Percentiles rank a stretch among this genome's conserved stretches.
Evolutionary conservation across 1,140 invertebrate genomes (phyloP).

Genomic region (Drosophila ironensis): DNA sequence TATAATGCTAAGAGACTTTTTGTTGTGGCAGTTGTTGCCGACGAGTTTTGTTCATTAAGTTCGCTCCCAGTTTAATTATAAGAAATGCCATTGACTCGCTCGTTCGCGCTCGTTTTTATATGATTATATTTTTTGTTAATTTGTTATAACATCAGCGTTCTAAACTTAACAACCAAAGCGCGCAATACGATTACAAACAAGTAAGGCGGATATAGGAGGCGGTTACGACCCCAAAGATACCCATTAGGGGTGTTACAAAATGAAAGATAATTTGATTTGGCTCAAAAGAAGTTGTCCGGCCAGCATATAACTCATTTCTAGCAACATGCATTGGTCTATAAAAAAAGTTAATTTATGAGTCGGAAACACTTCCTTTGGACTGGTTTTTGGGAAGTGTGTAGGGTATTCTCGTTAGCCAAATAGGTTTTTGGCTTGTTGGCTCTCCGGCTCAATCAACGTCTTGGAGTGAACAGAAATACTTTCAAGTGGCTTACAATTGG

Average conservation of each 20-base stretch:
- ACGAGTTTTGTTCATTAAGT: conserved; percentile 60
- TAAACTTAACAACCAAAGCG: conserved; percentile 66
- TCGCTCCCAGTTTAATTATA: conserved; percentile 66
- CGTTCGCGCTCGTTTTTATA: conserved; percentile 58
- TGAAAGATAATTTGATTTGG: too few species aligned
- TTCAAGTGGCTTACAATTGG: conserved; percentile 67
- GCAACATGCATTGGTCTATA: neutral
- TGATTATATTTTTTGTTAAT: conserved; percentile 49
- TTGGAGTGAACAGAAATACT: conserved; percentile 40
- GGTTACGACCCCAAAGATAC: conserved; percentile 1
- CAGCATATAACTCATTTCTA: too few species aligned
- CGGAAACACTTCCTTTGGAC: neutral
- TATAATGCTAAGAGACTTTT: conserved; percentile 31
- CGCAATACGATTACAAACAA: conserved; percentile 56
- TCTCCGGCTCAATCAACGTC: conserved; percentile 61
- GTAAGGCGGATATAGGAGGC: conserved; percentile 6
- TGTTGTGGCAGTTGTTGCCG: conserved; percentile 12
- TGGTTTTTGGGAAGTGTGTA: neutral
- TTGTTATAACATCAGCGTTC: conserved; percentile 77
- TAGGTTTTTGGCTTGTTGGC: conserved; percentile 19
- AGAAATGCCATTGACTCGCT: conserved; percentile 70
- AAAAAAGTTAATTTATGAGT: neutral
- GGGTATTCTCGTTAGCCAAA: conserved; percentile 1
- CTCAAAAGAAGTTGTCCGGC: neutral
- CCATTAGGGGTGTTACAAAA: neutral